These are phyloP conservation scores for Myotis vivesi DNA, from an alignment of 2,797 vertebrate species.

Conservation along the genomic window DNA sequence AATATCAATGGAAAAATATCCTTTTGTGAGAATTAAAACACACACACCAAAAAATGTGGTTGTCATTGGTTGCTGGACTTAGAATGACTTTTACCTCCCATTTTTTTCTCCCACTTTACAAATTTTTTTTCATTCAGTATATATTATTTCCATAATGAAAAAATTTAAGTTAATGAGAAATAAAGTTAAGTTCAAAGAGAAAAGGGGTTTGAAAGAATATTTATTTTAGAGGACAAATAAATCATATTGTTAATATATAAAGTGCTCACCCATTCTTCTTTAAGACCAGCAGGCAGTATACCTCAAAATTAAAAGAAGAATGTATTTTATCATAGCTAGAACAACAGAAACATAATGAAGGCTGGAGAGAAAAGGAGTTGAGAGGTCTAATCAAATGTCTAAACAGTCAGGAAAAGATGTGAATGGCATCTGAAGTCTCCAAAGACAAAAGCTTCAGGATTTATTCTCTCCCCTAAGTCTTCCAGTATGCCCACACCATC, in stretches of 20 bases:
- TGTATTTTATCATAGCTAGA: background rate
- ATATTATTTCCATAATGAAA: slow-evolving; percentile 30
- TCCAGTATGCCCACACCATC: background rate
- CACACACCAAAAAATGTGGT: background rate
- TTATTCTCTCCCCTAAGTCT: background rate
- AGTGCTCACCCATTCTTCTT: background rate
- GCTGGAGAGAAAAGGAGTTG: background rate
- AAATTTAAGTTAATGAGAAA: background rate
- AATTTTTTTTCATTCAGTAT: slow-evolving; percentile 9
- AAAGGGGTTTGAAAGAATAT: background rate
- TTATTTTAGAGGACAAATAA: slow-evolving; percentile 29
- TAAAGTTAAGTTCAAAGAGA: background rate
- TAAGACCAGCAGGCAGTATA: background rate
- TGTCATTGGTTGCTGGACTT: background rate
- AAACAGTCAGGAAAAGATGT: background rate
- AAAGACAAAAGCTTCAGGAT: background rate
- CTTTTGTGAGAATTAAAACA: no score
- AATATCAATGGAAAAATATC: no score
- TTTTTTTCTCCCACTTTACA: background rate
- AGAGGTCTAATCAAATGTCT: background rate
- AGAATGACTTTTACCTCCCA: background rate
- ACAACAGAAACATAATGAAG: background rate
- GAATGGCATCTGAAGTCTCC: background rate
- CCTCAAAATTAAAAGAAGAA: slow-evolving; percentile 26
- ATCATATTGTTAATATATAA: background rate